These are phyloP conservation scores for Dorcus parallelipipedus DNA, from an alignment of 2,888 invertebrate genomes.

Conservation along the genomic window DNA sequence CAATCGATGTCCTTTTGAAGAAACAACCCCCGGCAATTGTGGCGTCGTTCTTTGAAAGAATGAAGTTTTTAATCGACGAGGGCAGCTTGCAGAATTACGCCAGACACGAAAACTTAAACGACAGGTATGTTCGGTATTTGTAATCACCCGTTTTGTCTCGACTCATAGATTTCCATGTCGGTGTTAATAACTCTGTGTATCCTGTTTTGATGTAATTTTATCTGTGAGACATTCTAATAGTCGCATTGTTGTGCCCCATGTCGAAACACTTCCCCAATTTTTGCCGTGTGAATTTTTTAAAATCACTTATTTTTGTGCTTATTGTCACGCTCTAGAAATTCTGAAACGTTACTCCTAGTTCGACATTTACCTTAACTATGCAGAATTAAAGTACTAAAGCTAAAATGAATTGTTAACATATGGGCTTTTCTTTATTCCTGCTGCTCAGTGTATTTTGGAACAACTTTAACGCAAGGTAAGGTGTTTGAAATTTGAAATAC, in stretches of 20 bases:
- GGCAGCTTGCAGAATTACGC: conserved; percentile 98
- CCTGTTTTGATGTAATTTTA: conserved; percentile 34
- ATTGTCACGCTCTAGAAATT: conserved; percentile 15
- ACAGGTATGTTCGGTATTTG: conserved; percentile 67
- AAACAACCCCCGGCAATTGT: conserved; percentile 96
- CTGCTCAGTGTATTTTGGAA: conserved; percentile 98
- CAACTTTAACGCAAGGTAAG: conserved; percentile 99
- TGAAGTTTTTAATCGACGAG: conserved; percentile 97
- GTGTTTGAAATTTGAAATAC: conserved; percentile 35
- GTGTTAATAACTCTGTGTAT: conserved; percentile 56
- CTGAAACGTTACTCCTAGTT: background rate
- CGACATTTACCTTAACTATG: background rate
- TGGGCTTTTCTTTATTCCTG: conserved; percentile 52
- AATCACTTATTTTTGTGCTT: conserved; percentile 32
- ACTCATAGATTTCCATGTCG: conserved; percentile 46
- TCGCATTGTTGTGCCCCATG: conserved; percentile 84
- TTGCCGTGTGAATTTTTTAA: conserved; percentile 39
- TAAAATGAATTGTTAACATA: conserved; percentile 17
- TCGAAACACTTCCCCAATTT: conserved; percentile 54
- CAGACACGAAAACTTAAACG: conserved; percentile 92
- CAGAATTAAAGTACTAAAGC: background rate
- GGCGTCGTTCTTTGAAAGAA: conserved; percentile 96
- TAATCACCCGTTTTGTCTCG: conserved; percentile 2
- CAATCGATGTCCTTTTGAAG: conserved; percentile 89
- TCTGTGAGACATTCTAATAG: conserved; percentile 41